Conservation (phyloP, 2,888 invertebrate genomes). For the Plagodis pulveraria region DNA sequence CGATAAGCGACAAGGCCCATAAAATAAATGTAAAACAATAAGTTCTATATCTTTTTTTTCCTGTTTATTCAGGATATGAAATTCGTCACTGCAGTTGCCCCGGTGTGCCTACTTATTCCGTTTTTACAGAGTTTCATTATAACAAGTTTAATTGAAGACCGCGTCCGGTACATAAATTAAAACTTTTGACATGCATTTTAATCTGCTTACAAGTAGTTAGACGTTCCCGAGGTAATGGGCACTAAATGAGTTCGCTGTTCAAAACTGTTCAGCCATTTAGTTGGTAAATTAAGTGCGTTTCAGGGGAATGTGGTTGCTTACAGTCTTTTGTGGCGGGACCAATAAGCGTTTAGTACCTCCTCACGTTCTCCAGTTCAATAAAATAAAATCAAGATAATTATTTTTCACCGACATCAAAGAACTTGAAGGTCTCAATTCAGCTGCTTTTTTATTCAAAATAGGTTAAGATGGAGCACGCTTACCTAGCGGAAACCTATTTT, state of each 20-base stretch:
- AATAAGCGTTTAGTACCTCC: background rate
- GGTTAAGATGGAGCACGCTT: too few relatives aligned
- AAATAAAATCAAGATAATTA: background rate
- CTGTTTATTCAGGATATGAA: background rate
- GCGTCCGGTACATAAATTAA: constrained; percentile 79
- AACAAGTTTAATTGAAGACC: constrained; percentile 82
- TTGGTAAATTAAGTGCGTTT: constrained; percentile 11
- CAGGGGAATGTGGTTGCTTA: background rate
- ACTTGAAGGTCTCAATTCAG: too few relatives aligned
- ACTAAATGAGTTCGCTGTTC: constrained; percentile 69
- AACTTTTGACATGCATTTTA: constrained; percentile 81
- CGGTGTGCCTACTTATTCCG: constrained; percentile 43
- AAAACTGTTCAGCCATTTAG: constrained; percentile 53
- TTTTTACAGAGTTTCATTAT: constrained; percentile 78
- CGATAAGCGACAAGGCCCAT: too few relatives aligned
- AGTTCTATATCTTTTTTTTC: too few relatives aligned
- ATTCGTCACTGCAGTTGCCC: background rate
- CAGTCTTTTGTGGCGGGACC: background rate
- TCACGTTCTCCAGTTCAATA: background rate
- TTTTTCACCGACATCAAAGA: too few relatives aligned
- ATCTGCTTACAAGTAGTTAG: constrained; percentile 74
- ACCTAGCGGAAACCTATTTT: too few relatives aligned
- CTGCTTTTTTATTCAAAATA: too few relatives aligned
- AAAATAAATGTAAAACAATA: too few relatives aligned
- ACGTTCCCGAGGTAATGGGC: constrained; percentile 34